Evolutionary conservation across 1,140 invertebrate genomes (phyloP), one percentile per base, ranked within the genome.

Genomic region (Bombus breviceps): DNA sequence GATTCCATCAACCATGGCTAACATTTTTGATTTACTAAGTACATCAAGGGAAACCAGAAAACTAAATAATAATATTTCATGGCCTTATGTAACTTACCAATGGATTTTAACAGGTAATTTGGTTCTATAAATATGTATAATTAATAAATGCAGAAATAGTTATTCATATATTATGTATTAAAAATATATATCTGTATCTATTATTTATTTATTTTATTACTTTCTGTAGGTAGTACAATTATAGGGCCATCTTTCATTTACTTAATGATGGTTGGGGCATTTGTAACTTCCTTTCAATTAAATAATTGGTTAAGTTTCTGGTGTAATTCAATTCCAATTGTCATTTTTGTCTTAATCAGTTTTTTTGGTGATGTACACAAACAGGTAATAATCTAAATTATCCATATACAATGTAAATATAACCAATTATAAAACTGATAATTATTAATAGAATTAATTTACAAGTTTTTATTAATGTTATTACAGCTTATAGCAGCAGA

Each of bases 1-100:
- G 98, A 98, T 98, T 39, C 98, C 98, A 32, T 98, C 98, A 0
- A 98, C 98, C 2, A 97, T 98, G 81, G 98, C 98, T 10, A 98
- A 98, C 92, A 98, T 98, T 90, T 96, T 98, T 88, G 98, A 98
- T 94, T 95, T 98, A 69, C 94, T 98, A 0, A 95, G 95, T 83
- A 97, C 97, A 91, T 97, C 97, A 83, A 96, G 97, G 81, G 95
- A 96, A 83, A 98, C 98, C 0, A 97, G 98, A 18, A 96, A 97
- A 91, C 96, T 97, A 37, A 99, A 99, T 91, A 97, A 98, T 86
- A 98, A 98, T 92, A 98, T 99, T 86, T 98, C 98, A 1, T 96
- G 96, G 75, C 94, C 97, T 15, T 99, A 98, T 90, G 97, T 99
- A 84, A 93, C 96, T 78, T 99, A 99, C 93, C 98, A 98, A 93